phyloP scores from a whole-genome alignment of 2,113 vertebrate genomes.

The Bagarius yarrelli region DNA sequence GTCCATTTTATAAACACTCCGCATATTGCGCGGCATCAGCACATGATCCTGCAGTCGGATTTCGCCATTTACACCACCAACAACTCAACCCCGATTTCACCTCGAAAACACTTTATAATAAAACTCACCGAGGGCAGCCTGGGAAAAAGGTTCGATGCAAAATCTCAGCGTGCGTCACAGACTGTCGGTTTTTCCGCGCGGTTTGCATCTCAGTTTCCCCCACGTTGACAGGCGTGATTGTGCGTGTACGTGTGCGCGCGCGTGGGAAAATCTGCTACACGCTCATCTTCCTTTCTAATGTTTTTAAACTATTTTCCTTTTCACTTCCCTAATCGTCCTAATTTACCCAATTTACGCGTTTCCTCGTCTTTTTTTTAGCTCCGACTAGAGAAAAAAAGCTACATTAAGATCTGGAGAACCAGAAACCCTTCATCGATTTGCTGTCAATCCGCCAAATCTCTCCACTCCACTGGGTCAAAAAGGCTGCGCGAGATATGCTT shows the following conservation, averaged over 20 bases:
- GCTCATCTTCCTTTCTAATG: neutral
- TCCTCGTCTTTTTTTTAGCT: neutral
- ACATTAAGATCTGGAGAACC: neutral
- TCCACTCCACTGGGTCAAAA: neutral
- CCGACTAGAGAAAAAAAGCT: neutral
- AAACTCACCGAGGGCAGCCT: neutral
- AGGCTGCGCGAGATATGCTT: too few species aligned
- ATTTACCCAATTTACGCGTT: neutral
- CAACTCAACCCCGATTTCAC: neutral
- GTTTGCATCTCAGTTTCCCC: slow-evolving; percentile 12
- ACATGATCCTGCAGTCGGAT: neutral
- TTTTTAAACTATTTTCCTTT: neutral
- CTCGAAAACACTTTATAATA: neutral
- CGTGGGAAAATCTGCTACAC: neutral
- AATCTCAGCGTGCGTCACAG: neutral
- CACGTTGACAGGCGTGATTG: neutral
- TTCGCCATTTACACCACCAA: neutral
- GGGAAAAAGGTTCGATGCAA: neutral
- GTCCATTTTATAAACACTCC: neutral
- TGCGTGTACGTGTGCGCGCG: too few species aligned
- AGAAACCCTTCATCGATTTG: neutral
- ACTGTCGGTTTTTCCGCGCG: neutral
- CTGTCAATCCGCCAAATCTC: neutral
- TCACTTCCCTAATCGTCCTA: neutral
- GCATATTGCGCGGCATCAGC: neutral